Evolutionary conservation across 1,140 invertebrate species (phyloP).

Genomic region (Temnothorax nylanderi): DNA sequence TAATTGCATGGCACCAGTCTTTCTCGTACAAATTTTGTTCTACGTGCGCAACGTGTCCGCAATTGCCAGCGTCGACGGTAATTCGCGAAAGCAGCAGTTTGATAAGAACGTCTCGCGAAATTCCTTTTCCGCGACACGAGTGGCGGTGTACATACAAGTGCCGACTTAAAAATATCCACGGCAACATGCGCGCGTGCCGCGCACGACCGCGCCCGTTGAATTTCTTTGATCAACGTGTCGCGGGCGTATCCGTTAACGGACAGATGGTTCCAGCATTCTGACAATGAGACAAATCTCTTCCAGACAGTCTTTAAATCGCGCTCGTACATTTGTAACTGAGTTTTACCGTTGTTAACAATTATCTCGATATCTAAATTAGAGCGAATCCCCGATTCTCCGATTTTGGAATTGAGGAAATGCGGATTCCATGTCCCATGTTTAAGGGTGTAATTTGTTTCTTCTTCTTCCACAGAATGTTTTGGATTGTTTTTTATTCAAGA

Average conservation of each 20-base stretch:
- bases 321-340: background rate
- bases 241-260: constrained; percentile 28
- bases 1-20: too few relatives aligned
- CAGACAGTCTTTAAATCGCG: background rate
- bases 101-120: constrained; percentile 47
- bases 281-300: background rate
- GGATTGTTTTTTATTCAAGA: background rate
- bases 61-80: background rate
- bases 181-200: background rate
- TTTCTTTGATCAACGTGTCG: constrained; percentile 42
- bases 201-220: constrained; percentile 50
- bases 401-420: background rate
- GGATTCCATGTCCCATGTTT: background rate
- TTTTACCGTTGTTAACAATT: background rate
- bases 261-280: constrained; percentile 14
- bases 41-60: background rate
- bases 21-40: background rate
- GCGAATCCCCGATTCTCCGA: background rate
- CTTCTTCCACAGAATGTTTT: background rate
- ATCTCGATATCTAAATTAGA: background rate
- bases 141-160: constrained; percentile 23
- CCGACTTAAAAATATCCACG: constrained; percentile 67
- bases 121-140: constrained; percentile 45
- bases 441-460: background rate
- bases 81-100: background rate